Evolutionary conservation across 2,797 vertebrate genomes (phyloP), one percentile per base, ranked within the genome.

Genomic region (Sparidentex hasta): DNA sequence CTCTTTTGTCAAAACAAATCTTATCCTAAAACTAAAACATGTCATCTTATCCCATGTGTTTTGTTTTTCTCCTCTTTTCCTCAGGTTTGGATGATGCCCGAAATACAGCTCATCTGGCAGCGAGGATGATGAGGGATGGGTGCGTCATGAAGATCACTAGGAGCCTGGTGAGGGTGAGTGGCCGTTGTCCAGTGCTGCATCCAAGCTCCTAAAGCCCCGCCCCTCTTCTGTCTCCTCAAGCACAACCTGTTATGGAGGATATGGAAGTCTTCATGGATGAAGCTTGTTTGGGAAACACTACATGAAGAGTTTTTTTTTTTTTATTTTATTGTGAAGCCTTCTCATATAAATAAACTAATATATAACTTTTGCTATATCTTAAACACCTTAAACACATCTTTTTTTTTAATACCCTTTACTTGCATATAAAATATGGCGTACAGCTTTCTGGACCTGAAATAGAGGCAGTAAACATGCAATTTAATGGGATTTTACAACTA

Each of bases 21-120:
- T 20, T 18, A 18, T 25, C 13, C 51, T 52, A 0, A 50, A 61
- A 71, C 5, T 33, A 12, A 11, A 57, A 54, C 1, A 12, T 9
- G 0, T 17, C 2, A 33, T 59, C 23, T 55, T 55, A 48, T 12
- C 5, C 0, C 33, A 1, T 27, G 11, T 3, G 1, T 38, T 1
- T 21, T n/a, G 4, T 65, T 48, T 44, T 5, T 6, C 3, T 6
- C 1, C 3, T 55, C 16, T 33, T 43, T 59, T 59, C 41, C 7
- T 66, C 62, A 99, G 98, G 98, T 47, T 78, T 99, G 92, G 97
- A 99, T 81, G 98, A 99, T 76, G 94, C 98, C 69, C 93, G 96
- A 61, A 99, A 99, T 58, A 99, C 98, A 43, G 98, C 97, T 73
- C 84, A 80, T 51, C 94, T 99, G 72, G 97, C 98, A 16, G 96